Conservation (phyloP, 2,797 vertebrate species). For the Holocentrus rufus region DNA sequence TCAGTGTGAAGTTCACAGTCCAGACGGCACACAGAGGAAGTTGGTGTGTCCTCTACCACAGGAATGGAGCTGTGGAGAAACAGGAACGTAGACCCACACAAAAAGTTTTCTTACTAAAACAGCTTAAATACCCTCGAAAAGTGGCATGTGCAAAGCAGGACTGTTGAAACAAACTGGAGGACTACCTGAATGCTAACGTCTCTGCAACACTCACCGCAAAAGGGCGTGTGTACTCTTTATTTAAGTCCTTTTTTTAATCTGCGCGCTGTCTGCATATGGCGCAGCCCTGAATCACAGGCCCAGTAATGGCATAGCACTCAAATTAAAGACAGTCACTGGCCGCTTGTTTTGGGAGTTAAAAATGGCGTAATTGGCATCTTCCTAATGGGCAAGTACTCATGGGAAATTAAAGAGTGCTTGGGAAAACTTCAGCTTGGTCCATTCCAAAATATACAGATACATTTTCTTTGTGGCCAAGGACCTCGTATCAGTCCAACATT, state of each 20-base stretch:
- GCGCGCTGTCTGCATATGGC: constrained; percentile 14
- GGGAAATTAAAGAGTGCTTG: constrained; percentile 77
- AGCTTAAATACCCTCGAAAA: not conserved
- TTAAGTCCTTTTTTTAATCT: constrained; percentile 25
- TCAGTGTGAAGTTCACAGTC: not conserved
- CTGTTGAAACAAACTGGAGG: not conserved
- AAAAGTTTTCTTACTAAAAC: not conserved
- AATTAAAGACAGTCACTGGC: constrained; percentile 77
- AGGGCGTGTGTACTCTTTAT: constrained; percentile 36
- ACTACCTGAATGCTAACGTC: constrained; percentile 41
- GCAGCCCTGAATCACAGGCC: constrained; percentile 62
- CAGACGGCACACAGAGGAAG: constrained; percentile 9
- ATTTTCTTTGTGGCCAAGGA: constrained; percentile 28
- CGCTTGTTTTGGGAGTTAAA: constrained; percentile 71
- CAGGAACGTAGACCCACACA: constrained; percentile 31
- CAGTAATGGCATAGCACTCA: constrained; percentile 48
- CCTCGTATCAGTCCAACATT: constrained; percentile 35
- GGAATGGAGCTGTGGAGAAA: constrained; percentile 54
- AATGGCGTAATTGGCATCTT: constrained; percentile 81
- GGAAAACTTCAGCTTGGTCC: constrained; percentile 31
- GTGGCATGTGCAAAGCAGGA: not conserved
- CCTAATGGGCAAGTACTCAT: constrained; percentile 74
- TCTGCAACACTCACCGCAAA: constrained; percentile 37
- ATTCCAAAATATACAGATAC: constrained; percentile 33
- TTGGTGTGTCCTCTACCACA: constrained; percentile 45